Evolutionary conservation across 2,797 vertebrate genomes (phyloP).

Genomic region (Bucorvus abyssinicus): DNA sequence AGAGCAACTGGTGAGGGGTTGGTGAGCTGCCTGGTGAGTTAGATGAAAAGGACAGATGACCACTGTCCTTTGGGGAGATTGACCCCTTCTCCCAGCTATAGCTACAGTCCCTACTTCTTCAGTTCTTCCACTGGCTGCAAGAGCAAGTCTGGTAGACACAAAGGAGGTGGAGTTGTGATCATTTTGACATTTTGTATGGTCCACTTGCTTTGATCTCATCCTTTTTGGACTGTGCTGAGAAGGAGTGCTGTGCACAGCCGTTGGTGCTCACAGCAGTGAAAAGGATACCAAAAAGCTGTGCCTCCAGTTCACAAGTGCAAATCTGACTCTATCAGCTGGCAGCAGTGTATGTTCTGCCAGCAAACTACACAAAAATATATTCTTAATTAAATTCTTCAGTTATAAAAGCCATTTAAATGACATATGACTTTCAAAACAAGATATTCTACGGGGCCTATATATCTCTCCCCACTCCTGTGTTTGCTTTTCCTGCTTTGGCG

Average conservation of each 20-base stretch:
- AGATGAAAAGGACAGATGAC: background rate
- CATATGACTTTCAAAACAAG: slow-evolving; percentile 36
- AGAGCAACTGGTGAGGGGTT: background rate
- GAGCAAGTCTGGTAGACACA: background rate
- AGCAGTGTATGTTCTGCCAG: background rate
- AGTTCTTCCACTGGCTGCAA: background rate
- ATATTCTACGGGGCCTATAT: background rate
- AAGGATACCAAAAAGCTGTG: background rate
- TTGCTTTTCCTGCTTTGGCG: slow-evolving; percentile 23
- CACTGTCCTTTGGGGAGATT: background rate
- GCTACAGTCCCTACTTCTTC: background rate
- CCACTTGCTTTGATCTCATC: background rate
- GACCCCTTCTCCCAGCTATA: background rate
- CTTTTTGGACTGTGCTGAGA: background rate
- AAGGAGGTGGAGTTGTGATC: background rate
- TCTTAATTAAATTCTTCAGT: slow-evolving; percentile 1
- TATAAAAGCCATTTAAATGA: slow-evolving; percentile 27
- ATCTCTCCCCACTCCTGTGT: slow-evolving; percentile 34
- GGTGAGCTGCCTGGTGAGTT: background rate
- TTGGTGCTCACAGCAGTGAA: background rate
- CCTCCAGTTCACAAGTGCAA: background rate
- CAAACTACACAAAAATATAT: background rate
- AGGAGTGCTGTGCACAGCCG: background rate
- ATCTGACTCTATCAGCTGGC: background rate
- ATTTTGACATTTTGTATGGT: background rate